Evolutionary conservation across 53 echinoderm and acorn worm genomes (phyloP).

Genomic region (Pentamera pediparva): DNA sequence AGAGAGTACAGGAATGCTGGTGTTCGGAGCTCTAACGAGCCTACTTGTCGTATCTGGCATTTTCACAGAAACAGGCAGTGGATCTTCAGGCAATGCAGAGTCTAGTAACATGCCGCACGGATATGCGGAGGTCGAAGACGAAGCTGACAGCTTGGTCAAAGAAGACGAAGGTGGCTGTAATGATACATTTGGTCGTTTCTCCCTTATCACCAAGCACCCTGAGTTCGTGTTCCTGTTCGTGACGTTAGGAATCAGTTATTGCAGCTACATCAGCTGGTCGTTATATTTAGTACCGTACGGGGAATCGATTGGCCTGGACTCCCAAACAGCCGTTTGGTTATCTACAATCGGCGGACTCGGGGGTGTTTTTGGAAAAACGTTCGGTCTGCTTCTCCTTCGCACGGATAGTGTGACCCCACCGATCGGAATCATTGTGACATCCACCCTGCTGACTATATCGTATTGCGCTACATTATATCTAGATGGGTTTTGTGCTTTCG

Average conservation of each 20-base stretch:
- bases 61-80: not conserved
- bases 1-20: not conserved
- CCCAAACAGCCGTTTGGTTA: slow-evolving; percentile 11
- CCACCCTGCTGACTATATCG: not conserved
- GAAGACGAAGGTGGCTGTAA: no score
- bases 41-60: not conserved
- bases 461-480: not conserved
- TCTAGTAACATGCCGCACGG: no score
- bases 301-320: slow-evolving; percentile 12
- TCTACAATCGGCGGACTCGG: not conserved
- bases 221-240: not conserved
- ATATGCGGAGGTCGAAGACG: no score
- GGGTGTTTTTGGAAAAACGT: not conserved
- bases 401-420: not conserved
- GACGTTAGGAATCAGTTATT: not conserved
- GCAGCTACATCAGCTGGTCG: not conserved
- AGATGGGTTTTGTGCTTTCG: not conserved
- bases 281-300: slow-evolving; percentile 13
- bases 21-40: not conserved
- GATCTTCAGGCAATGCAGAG: no score
- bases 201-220: not conserved
- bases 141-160: not conserved
- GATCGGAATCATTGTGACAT: not conserved
- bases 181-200: no score
- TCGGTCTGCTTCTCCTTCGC: not conserved